Conservation (phyloP, 2,888 invertebrate genomes). For the Leptopilina drosophilae region DNA sequence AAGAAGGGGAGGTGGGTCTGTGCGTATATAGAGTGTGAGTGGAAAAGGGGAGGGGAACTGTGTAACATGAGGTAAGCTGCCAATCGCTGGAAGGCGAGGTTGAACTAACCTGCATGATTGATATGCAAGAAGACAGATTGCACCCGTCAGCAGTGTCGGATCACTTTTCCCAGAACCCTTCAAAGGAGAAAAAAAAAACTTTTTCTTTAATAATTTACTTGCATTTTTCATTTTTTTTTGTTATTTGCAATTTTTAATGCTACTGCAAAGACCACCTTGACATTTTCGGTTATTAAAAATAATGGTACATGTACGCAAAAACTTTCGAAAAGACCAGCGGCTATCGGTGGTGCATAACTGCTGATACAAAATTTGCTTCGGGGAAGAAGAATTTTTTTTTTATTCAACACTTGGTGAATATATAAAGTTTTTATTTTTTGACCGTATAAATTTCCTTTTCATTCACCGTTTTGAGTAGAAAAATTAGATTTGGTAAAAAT, state of each 20-base stretch:
- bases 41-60: not conserved
- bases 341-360: not conserved
- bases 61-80: conserved; percentile 29
- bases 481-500: no score
- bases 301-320: not conserved
- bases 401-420: not conserved
- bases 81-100: conserved; percentile 36
- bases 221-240: no score
- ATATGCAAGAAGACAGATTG: conserved; percentile 41
- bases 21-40: not conserved
- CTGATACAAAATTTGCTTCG: no score
- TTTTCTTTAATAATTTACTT: not conserved
- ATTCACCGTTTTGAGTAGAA: no score
- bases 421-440: not conserved
- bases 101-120: conserved; percentile 32
- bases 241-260: not conserved
- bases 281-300: conserved; percentile 4
- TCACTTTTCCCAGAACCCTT: conserved; percentile 16
- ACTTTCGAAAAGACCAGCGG: conserved; percentile 11
- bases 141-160: conserved; percentile 34
- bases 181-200: not conserved
- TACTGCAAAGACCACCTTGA: not conserved
- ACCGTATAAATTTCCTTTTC: no score
- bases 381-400: not conserved
- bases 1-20: not conserved